A percentile compares a stretch with the other conserved stretches of the same genome.
Evolutionary conservation across 2,113 vertebrate genomes (phyloP).

Genomic region (Promerops cafer): DNA sequence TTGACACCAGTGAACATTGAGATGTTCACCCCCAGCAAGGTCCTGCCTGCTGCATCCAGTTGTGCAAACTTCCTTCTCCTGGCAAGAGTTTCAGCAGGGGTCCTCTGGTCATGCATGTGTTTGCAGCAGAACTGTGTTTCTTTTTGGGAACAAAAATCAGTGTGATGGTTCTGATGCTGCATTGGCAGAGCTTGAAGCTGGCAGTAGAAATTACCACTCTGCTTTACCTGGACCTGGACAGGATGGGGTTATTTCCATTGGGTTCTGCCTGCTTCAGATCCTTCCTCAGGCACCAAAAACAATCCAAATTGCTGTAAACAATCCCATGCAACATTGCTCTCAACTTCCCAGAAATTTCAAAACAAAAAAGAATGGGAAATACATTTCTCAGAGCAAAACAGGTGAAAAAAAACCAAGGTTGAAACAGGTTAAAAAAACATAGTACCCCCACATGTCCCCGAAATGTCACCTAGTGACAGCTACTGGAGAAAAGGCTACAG

Average conservation of each 20-base stretch:
- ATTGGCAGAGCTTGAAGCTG: not conserved
- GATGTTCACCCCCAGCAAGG: fast-evolving
- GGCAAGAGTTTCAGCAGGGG: not conserved
- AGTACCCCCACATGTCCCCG: not conserved
- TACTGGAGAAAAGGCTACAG: not conserved
- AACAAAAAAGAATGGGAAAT: not conserved
- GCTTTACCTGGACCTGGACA: not conserved
- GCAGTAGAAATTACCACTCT: not conserved
- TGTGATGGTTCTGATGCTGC: not conserved
- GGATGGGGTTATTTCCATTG: not conserved
- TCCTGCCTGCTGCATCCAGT: not conserved
- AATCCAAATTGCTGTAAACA: not conserved
- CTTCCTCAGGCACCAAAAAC: not conserved
- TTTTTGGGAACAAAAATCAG: not conserved
- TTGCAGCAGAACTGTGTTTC: not conserved
- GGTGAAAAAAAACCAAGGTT: not conserved
- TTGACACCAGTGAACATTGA: not conserved
- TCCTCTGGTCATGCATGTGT: not conserved
- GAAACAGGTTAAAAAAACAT: not conserved
- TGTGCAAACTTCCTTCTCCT: not conserved
- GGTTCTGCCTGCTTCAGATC: not conserved
- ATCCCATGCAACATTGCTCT: not conserved
- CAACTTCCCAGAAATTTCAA: not conserved
- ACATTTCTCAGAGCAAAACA: not conserved
- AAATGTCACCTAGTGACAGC: not conserved